Evolutionary conservation across 1,140 invertebrate species (phyloP).

Genomic region (Bombus sylvicola): DNA sequence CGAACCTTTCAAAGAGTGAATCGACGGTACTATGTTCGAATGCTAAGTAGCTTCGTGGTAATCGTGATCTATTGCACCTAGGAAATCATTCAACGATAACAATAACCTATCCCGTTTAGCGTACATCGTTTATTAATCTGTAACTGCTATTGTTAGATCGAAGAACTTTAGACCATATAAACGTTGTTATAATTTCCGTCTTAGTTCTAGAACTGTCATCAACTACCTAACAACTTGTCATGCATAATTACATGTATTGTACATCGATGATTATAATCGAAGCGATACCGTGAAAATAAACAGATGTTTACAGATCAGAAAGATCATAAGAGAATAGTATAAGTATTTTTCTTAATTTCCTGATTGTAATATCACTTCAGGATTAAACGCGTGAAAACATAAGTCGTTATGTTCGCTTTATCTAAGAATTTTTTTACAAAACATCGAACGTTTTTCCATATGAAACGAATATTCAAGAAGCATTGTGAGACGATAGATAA

Average conservation of each 20-base stretch:
- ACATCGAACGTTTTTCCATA: neutral
- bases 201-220: neutral
- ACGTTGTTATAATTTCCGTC: neutral
- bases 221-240: neutral
- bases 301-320: neutral
- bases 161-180: neutral
- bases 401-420: too few species aligned
- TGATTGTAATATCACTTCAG: too few species aligned
- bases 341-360: neutral
- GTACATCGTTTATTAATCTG: neutral
- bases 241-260: neutral
- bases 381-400: neutral
- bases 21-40: neutral
- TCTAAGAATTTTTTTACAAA: neutral
- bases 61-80: neutral
- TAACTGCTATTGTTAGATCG: neutral
- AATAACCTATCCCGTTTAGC: neutral
- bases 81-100: neutral
- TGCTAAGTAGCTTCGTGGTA: neutral
- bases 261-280: neutral
- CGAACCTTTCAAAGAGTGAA: constrained; percentile 1
- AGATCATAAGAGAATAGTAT: neutral
- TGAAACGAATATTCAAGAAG: neutral
- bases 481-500: neutral
- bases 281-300: neutral